phyloP scores from a whole-genome alignment of 2,113 vertebrate species.

The Isurus oxyrinchus region DNA sequence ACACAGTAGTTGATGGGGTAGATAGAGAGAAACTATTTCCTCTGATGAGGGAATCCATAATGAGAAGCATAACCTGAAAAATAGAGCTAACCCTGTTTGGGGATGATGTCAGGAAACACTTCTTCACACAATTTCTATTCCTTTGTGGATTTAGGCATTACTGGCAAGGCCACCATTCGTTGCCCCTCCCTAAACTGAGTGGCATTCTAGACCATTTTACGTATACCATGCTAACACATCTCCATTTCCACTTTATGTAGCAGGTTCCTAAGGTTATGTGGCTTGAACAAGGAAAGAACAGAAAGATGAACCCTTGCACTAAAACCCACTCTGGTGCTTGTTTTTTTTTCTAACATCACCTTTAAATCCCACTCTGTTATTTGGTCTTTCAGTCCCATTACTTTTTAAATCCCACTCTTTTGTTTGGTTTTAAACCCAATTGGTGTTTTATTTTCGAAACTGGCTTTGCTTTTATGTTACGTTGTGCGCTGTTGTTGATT shows the following conservation, averaged over 20 bases:
- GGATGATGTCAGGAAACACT: not conserved
- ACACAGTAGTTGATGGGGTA: not conserved
- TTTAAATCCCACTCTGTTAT: not conserved
- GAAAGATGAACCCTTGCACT: not conserved
- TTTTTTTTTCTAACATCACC: not conserved
- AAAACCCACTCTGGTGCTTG: not conserved
- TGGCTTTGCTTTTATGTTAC: not conserved
- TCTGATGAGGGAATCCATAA: too few species aligned
- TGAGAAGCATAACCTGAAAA: not conserved
- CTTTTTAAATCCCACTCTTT: not conserved
- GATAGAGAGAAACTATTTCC: not conserved
- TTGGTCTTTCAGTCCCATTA: not conserved
- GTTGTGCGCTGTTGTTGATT: fast-evolving
- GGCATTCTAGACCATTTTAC: not conserved
- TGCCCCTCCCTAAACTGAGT: not conserved
- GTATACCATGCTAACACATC: not conserved
- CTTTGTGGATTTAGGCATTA: too few species aligned
- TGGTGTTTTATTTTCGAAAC: not conserved
- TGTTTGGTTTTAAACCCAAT: not conserved
- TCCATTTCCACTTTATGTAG: not conserved
- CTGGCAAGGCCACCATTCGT: too few species aligned
- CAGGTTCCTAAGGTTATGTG: not conserved
- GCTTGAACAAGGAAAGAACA: not conserved
- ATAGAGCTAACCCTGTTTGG: not conserved
- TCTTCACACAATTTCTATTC: not conserved